phyloP scores from a whole-genome alignment of 2,888 invertebrate genomes.

The Pristionchus japonicus region DNA sequence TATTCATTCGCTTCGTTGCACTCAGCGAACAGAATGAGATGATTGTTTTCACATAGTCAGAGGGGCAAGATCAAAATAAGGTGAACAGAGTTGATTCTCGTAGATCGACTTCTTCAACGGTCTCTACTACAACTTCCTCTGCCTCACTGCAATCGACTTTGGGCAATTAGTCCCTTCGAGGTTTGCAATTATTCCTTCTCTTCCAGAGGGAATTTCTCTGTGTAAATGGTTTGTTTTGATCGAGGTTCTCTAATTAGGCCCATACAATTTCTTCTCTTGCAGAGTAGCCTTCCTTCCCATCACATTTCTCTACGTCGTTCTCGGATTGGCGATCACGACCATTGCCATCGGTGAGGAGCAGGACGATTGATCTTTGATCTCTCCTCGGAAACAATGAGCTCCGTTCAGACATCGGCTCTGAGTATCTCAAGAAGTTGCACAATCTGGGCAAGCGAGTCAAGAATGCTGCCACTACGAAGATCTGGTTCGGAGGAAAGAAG shows the following conservation, averaged over 20 bases:
- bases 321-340: constrained; percentile 74
- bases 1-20: no score
- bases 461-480: constrained; percentile 70
- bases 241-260: neutral
- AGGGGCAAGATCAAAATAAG: neutral
- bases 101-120: constrained; percentile 73
- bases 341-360: constrained; percentile 67
- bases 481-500: constrained; percentile 75
- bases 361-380: no score
- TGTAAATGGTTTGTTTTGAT: neutral
- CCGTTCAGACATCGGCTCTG: constrained; percentile 69
- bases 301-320: constrained; percentile 73
- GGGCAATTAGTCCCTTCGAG: constrained; percentile 70
- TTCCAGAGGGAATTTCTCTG: neutral
- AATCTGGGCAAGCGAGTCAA: constrained; percentile 73
- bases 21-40: no score
- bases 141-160: constrained; percentile 74
- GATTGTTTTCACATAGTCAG: no score
- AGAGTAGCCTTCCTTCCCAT: constrained; percentile 72
- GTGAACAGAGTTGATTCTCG: neutral
- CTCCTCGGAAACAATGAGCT: neutral
- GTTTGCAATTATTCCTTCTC: constrained; percentile 29
- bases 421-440: constrained; percentile 74
- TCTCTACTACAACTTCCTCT: constrained; percentile 73
- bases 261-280: constrained; percentile 36